Evolutionary conservation across 2,888 invertebrate genomes (phyloP), one percentile per base, ranked within the genome.

Genomic region (Drosophila nr. perissopoda): DNA sequence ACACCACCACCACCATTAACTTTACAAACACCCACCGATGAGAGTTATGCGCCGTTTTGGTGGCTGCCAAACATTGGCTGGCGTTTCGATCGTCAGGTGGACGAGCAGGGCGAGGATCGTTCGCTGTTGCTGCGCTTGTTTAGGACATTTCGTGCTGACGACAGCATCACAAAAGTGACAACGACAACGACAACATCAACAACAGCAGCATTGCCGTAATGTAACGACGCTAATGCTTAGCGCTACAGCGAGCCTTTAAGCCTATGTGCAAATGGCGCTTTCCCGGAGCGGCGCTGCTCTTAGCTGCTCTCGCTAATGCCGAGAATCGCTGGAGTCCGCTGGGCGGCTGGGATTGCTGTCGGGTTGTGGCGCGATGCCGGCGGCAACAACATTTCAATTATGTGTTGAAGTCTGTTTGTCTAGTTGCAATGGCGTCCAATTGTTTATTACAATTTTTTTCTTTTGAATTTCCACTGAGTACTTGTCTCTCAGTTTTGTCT

Each of bases 31-130:
- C 45, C 75, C 60, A 70, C 18, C 45, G 58, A 57, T 42, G 75
- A 61, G 27, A 77, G 69, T 13, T 78, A 83, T 33, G 78, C 88
- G 48, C 89, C 92, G 10, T 91, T 91, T 54, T 93, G 93, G 93
- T 93, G 93, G 93, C 54, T 93, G 54, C 93, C 93, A 7, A 78
- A 63, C 13, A 74, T 87, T 29, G 88, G 91, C 8, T 92, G 92
- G 92, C 91, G 91, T 36, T 64, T 89, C 40, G 91, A 93, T 70
- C 85, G 87, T 16, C 83, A 88, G 51, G 77, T 80, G 34, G 83
- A 80, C 36, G 60, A 66, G 18, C 57, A 74, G n/a, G 90, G 82
- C 6, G 80, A 84, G 56, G 90, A 91, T 66, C 87, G 88, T 29
- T 90, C 92, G n/a, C 57, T 93, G 57, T 36, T 93, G 52, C 61